Evolutionary conservation across 2,113 vertebrate genomes (phyloP), one percentile per base, ranked within the genome.

Genomic region (Siphamia tubifer): DNA sequence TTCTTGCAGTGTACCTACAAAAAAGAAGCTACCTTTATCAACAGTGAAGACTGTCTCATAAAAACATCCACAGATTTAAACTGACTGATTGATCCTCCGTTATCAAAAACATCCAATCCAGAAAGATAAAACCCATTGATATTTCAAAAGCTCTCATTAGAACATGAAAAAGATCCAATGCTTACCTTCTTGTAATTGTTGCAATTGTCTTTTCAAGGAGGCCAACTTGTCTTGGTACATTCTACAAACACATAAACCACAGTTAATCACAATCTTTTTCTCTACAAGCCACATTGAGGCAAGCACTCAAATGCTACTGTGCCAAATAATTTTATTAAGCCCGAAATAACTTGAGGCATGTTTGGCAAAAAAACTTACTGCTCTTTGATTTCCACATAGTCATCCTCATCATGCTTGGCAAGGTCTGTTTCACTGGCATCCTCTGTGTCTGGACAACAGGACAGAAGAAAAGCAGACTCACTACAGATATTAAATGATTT

Each of bases 201-300:
- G 96, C 25, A 99, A 74, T 63, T 99, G 98, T 81, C 95, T 92
- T 91, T 99, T 99, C 38, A 99, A 85, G 13, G 96, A 99, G 17
- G 96, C 95, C 91, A 99, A 83, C 78, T 99, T 99, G 83, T 99
- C 97, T 83, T 99, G 96, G 79, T 99, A 99, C 96, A 99, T 99
- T 84, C 98, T 99, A 78, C 2, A 83, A 87, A 64, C 65, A 9
- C 27, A 72, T 5, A 3, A 79, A 17, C 20, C 17, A 65, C 13
- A 79, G 5, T 1, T 16, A 2, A 58, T 34, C 11, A 63, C 7
- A 45, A 40, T n/a, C 15, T 8, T 0, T 1, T 23, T 31, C 3
- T 32, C n/a, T 2, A 0, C 16, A 12, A 39, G 30, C n/a, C 36
- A 6, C 20, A 24, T 16, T 13, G 5, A 9, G 1, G 3, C 8